A percentile compares a stretch with the other conserved stretches of the same genome.
Evolutionary conservation across 2,888 invertebrate genomes (phyloP).

Genomic region (Galerucella pusilla): DNA sequence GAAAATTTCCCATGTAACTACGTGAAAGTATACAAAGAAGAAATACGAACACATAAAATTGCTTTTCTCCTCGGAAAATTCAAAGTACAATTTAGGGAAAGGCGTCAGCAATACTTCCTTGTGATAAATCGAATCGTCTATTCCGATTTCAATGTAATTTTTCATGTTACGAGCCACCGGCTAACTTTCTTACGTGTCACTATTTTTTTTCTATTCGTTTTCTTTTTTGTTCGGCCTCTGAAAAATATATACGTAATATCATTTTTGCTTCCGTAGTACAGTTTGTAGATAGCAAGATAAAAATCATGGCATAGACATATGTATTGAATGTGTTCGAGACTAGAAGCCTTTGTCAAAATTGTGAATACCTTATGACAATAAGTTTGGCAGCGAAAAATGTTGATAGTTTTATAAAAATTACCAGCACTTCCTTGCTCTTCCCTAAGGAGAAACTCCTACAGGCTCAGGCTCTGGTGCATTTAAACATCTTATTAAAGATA

Average conservation of each 20-base stretch:
- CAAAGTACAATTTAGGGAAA: background rate
- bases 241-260: background rate
- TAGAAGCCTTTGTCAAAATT: too few species aligned
- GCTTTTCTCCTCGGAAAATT: background rate
- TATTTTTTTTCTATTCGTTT: background rate
- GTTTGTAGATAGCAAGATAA: background rate
- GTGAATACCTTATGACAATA: too few species aligned
- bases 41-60: background rate
- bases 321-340: too few species aligned
- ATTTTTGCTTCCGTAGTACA: background rate
- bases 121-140: conserved; percentile 29
- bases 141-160: conserved; percentile 23
- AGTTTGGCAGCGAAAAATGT: too few species aligned
- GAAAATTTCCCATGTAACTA: background rate
- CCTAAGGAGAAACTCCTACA: too few species aligned
- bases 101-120: conserved; percentile 3
- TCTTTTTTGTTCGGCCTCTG: background rate
- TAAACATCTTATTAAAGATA: too few species aligned
- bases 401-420: too few species aligned
- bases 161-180: conserved; percentile 24
- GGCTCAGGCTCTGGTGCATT: too few species aligned
- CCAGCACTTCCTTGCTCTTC: too few species aligned
- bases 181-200: conserved; percentile 24
- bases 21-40: background rate
- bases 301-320: background rate